phyloP scores from a whole-genome alignment of 2,888 invertebrate species.

The Troides helena region DNA sequence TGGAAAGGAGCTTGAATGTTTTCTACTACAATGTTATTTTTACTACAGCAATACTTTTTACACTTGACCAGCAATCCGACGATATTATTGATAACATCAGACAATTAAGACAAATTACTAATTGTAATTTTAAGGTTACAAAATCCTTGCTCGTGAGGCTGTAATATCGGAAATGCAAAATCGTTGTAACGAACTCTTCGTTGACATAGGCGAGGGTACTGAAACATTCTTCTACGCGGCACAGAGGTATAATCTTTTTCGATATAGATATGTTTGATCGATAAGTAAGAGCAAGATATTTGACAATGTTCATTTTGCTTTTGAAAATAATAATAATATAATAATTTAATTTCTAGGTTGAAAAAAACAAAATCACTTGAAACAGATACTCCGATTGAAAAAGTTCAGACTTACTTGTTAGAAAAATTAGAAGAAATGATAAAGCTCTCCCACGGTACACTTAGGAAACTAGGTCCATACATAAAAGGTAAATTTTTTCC shows the following conservation, averaged over 20 bases:
- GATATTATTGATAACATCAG: neutral
- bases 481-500: constrained; percentile 54
- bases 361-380: constrained; percentile 49
- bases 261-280: constrained; percentile 43
- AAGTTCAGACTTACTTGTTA: constrained; percentile 45
- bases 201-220: constrained; percentile 50
- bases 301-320: neutral
- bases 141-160: constrained; percentile 50
- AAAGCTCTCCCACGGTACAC: constrained; percentile 47
- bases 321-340: neutral
- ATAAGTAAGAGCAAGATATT: neutral
- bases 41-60: no score
- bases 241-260: constrained; percentile 51
- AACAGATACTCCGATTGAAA: constrained; percentile 44
- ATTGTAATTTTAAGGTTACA: constrained; percentile 49
- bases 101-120: neutral
- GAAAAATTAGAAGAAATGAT: constrained; percentile 61
- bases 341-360: constrained; percentile 40
- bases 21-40: no score
- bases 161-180: constrained; percentile 69
- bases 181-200: constrained; percentile 59
- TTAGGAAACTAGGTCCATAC: constrained; percentile 53
- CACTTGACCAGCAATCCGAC: no score
- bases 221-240: constrained; percentile 69
- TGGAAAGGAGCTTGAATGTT: no score